Base-by-base conservation (phyloP, 1,140 invertebrate genomes). In the Macrotrachela quadricornifera region DNA sequence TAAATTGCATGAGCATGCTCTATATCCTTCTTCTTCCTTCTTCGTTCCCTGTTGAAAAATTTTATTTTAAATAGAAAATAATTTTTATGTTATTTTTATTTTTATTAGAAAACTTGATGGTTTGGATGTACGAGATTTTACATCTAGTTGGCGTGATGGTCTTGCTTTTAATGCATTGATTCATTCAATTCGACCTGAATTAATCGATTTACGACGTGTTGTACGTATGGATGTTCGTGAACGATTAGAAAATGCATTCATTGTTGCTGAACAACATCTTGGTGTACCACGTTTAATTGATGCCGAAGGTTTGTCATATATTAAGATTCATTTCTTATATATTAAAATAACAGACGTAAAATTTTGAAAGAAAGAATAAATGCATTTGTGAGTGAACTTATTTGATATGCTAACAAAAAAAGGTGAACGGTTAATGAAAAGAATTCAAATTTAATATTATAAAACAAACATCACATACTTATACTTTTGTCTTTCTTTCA, bases 161-260 rank as follows among this genome's bases (percentile, higher is more conserved):
- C 74, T 95, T 57, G 90, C 85, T 17, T 95, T 95, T 74, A 94
- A 92, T 69, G 90, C 90, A 15, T 79, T 95, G 38, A 94, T 95
- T 61, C 90, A 95, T 62, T 79, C 86, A 18, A 88, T 94, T 69
- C 75, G 86, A 51, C 88, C 90, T 16, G 87, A 95, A 67, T 71
- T 94, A 44, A 81, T 97, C 61, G 79, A 85, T 61, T 95, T 80
- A 75, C 74, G 77, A 53, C 73, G 77, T 46, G 71, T 92, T 36
- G 75, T 80, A 49, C 78, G 78, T 18, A 73, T 74, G 47, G 78
- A 78, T 61, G 80, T 87, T 65, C 80, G 91, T 67, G 82, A 86
- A 61, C 94, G 90, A 64, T 76, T 94, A 56, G 90, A 92, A 71
- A 82, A 85, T 73, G 88, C 88, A 14, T 94, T 95, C 71, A 82